Conservation (phyloP, 2,797 vertebrate genomes). For the Sylvia borin region DNA sequence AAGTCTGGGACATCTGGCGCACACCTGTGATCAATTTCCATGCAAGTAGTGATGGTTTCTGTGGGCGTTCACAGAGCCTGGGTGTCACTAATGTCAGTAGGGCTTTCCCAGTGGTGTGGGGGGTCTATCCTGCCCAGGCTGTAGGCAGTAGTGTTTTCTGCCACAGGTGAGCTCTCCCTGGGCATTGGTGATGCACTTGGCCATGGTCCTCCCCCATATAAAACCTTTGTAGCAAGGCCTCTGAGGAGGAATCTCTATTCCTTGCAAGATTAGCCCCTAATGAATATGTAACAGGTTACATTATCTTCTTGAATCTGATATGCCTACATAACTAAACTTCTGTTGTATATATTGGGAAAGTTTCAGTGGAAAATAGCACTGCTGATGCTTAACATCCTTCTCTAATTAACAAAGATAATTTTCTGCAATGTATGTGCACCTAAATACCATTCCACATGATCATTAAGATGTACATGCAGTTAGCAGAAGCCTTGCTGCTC, state of each 20-base stretch:
- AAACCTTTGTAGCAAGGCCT: background rate
- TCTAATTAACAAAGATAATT: conserved; percentile 26
- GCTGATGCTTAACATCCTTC: background rate
- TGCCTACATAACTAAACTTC: background rate
- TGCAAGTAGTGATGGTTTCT: background rate
- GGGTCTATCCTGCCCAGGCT: background rate
- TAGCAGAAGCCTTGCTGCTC: background rate
- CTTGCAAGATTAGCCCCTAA: background rate
- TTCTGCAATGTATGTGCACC: background rate
- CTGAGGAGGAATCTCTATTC: background rate
- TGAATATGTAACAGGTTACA: background rate
- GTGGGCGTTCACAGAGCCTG: background rate
- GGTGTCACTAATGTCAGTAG: background rate
- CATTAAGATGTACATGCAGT: background rate
- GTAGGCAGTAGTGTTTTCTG: background rate
- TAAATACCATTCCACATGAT: background rate
- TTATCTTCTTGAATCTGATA: background rate
- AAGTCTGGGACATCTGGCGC: background rate
- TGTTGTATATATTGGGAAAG: background rate
- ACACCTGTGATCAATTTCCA: background rate
- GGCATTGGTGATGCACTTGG: background rate
- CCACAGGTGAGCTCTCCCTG: background rate
- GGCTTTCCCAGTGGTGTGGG: background rate
- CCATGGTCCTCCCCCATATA: background rate
- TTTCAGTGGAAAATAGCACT: background rate